A percentile compares a stretch with the other conserved stretches of the same genome.
These are phyloP conservation scores for Masticophis lateralis DNA, from an alignment of 2,797 vertebrate species.

Conservation along the genomic window DNA sequence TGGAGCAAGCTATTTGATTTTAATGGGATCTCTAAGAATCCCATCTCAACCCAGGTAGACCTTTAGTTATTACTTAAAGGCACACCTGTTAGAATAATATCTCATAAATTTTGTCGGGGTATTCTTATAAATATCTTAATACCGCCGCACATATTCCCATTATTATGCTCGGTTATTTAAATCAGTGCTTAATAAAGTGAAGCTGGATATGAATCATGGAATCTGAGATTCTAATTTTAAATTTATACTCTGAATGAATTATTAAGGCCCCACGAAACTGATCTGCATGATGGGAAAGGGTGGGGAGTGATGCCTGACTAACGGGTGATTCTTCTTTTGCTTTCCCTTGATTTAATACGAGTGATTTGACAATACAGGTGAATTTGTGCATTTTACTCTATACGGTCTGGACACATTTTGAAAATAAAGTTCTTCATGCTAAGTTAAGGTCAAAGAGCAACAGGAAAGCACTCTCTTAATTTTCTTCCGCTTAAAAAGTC, in stretches of 20 bases:
- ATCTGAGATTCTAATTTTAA: conserved; percentile 37
- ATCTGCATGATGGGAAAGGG: neutral
- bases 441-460: conserved; percentile 41
- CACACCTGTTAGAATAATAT: neutral
- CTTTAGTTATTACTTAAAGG: neutral
- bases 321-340: neutral
- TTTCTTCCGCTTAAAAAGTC: conserved; percentile 26
- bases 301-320: neutral
- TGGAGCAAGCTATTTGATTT: neutral
- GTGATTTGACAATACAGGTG: conserved; percentile 20
- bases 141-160: conserved; percentile 28
- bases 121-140: neutral
- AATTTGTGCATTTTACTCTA: neutral
- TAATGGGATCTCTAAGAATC: neutral
- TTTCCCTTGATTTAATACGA: neutral
- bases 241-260: conserved; percentile 35
- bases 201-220: conserved; percentile 24
- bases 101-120: neutral
- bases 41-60: neutral
- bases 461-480: conserved; percentile 36
- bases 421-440: conserved; percentile 22
- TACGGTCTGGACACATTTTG: neutral
- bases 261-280: conserved; percentile 9
- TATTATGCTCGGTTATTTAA: conserved; percentile 38
- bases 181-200: conserved; percentile 27